Evolutionary conservation across 2,113 vertebrate genomes (phyloP), one percentile per base, ranked within the genome.

Genomic region (Chaenocephalus aceratus): DNA sequence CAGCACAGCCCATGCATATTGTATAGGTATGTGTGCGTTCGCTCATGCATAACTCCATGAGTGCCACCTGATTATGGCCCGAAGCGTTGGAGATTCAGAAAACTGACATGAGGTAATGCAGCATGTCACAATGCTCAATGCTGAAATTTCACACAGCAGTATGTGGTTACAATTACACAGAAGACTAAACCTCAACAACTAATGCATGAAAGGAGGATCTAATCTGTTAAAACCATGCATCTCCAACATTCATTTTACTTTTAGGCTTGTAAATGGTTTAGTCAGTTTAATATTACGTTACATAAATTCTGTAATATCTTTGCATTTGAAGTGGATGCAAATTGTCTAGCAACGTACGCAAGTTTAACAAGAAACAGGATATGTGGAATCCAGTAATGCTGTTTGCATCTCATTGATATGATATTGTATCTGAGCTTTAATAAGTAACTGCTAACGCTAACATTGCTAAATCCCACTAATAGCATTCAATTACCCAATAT

Each of bases 121-220:
- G 45, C 45, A 56, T 4, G 80, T 53, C 26, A 53, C 26, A 46
- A 30, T 14, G 53, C 36, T 60, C 36, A 46, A 14, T 14, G 16
- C 41, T 62, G 80, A 68, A 56, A 62, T 74, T 68, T 56, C 34
- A 66, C 3, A 3, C 49, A 18, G 67, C 16, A 26, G 34, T 44
- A 18, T 45, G 30, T 21, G 63, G 34, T 5, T 52, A 13, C 23
- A 64, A 36, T 3, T 5, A 34, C n/a, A 15, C 4, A 5, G 21
- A 10, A 64, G 44, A 79, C n/a, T 6, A n/a, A 58, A 18, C 44
- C 1, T 5, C 44, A 7, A 46, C 58, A 67, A 67, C 30, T 30
- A 45, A 48, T 15, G 12, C 61, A 48, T 2, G 6, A 8, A 41
- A 62, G 11, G 10, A 44, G n/a, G 15, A 34, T 36, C 57, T 59